Conservation (phyloP, 2,113 vertebrate genomes). For the Tyrannus savana region DNA sequence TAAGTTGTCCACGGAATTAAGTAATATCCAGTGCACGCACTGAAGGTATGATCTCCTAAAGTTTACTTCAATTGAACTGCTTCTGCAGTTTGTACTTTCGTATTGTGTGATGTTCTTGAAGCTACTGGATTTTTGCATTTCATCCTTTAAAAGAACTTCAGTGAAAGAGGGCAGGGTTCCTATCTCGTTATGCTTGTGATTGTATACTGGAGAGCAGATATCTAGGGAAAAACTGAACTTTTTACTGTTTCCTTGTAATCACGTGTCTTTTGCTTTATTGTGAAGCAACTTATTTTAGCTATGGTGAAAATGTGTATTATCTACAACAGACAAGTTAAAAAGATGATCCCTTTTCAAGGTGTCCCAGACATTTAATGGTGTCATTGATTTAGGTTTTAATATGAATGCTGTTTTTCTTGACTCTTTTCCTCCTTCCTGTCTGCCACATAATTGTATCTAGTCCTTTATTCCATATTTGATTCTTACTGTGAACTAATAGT, state of each 20-base stretch:
- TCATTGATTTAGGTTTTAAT: not conserved
- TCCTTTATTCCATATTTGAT: not conserved
- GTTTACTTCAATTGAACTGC: not conserved
- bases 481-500: not conserved
- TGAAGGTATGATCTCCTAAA: not conserved
- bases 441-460: not conserved
- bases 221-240: not conserved
- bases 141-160: not conserved
- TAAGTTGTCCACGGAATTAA: not conserved
- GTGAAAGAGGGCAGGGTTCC: not conserved
- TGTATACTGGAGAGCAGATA: not conserved
- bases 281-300: not conserved
- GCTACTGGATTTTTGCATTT: not conserved
- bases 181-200: not conserved
- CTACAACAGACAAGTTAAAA: not conserved
- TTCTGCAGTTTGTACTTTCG: not conserved
- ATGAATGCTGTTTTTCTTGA: not conserved
- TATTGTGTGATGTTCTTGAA: not conserved
- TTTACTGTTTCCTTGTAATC: not conserved
- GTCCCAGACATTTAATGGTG: not conserved
- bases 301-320: not conserved
- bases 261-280: not conserved
- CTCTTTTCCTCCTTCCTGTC: not conserved
- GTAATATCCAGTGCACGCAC: not conserved
- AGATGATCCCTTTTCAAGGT: not conserved